Percentiles rank a stretch among this genome's conserved stretches.
Evolutionary conservation across 2,888 invertebrate species (phyloP).

Genomic region (Steinernema hermaphroditum): DNA sequence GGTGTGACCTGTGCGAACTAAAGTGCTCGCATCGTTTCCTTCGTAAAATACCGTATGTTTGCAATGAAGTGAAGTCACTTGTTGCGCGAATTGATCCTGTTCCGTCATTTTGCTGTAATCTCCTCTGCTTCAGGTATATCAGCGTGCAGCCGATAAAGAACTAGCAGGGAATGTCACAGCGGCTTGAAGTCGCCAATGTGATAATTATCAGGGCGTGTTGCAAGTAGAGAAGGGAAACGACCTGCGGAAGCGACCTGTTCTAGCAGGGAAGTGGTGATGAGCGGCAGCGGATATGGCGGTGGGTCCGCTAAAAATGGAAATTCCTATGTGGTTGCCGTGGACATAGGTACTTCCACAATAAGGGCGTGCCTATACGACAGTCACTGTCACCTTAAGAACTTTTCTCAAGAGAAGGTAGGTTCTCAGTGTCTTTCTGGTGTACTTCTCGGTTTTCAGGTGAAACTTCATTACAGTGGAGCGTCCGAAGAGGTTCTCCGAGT

Average conservation of each 20-base stretch:
- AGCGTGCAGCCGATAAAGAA: not conserved
- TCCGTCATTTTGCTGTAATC: not conserved
- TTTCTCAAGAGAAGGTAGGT: constrained; percentile 37
- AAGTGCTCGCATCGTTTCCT: too few species aligned
- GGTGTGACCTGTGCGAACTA: not conserved
- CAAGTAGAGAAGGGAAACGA: constrained; percentile 2
- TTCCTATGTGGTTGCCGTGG: constrained; percentile 47
- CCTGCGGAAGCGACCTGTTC: not conserved
- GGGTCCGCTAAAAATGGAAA: not conserved
- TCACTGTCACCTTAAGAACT: constrained; percentile 38
- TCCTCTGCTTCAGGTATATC: too few species aligned
- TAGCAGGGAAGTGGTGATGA: not conserved
- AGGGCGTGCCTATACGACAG: constrained; percentile 55
- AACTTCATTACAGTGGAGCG: constrained; percentile 14
- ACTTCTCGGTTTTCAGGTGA: constrained; percentile 29
- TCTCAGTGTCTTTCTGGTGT: not conserved
- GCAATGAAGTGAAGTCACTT: not conserved
- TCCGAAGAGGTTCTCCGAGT: constrained; percentile 37
- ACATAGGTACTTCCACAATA: constrained; percentile 61
- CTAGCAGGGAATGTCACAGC: not conserved
- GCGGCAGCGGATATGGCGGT: too few species aligned
- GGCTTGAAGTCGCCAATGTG: not conserved
- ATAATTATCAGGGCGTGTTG: constrained; percentile 5
- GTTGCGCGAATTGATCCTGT: not conserved
- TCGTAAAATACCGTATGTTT: not conserved